Evolutionary conservation across 64 coral and sea anemone genomes (phyloP).

Genomic region (Acropora yongei): DNA sequence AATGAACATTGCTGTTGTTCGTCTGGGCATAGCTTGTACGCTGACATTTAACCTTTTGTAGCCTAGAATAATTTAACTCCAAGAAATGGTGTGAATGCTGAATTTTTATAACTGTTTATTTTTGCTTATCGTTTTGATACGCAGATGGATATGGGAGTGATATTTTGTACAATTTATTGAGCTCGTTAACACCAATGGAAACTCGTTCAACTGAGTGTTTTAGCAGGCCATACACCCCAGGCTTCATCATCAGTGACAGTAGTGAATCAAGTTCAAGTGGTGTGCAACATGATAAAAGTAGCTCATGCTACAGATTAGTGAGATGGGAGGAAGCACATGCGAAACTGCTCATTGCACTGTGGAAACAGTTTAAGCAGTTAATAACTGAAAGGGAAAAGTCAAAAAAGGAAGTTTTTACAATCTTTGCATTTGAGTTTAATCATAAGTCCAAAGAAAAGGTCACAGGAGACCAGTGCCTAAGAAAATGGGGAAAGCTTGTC

Average conservation of each 20-base stretch:
- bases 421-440: conserved; percentile 52
- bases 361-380: conserved; percentile 46
- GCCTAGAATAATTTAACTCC: conserved; percentile 2
- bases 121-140: conserved; percentile 1
- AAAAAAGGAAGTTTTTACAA: conserved; percentile 50
- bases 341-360: conserved; percentile 33
- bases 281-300: background rate
- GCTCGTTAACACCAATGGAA: background rate
- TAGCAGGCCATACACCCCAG: background rate
- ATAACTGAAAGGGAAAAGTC: conserved; percentile 32
- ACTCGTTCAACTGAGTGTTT: conserved; percentile 9
- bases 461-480: background rate
- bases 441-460: conserved; percentile 39
- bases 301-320: conserved; percentile 23
- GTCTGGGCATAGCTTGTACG: background rate
- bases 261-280: conserved; percentile 26
- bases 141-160: background rate
- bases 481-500: conserved; percentile 27
- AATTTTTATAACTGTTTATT: background rate
- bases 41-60: background rate
- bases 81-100: background rate
- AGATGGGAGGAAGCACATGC: conserved; percentile 52
- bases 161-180: background rate
- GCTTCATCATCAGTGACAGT: background rate
- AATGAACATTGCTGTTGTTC: background rate